A percentile compares a stretch with the other conserved stretches of the same genome.
Conservation (phyloP, 2,888 invertebrate species). For the Mythimna pallens region DNA sequence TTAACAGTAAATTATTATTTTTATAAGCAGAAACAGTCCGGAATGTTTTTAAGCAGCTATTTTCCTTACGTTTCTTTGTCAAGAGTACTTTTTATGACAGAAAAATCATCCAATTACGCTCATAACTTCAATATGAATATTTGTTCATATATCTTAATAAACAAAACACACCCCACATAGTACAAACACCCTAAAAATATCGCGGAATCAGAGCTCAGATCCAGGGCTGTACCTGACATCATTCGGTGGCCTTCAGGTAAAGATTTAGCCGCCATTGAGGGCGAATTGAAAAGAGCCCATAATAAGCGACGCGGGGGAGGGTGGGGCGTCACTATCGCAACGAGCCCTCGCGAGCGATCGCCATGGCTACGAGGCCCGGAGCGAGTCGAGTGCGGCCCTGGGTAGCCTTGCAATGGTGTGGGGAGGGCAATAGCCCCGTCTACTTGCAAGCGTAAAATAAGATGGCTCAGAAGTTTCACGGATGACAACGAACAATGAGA, state of each 20-base stretch:
- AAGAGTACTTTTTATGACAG: neutral
- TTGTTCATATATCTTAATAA: slow-evolving; percentile 21
- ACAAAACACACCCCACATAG: slow-evolving; percentile 40
- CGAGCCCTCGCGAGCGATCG: slow-evolving; percentile 83
- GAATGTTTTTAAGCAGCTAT: neutral
- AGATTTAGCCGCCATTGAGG: slow-evolving; percentile 85
- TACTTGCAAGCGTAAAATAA: slow-evolving; percentile 71
- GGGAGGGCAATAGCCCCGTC: slow-evolving; percentile 90
- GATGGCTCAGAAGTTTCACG: slow-evolving; percentile 67
- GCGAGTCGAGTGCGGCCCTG: slow-evolving; percentile 87
- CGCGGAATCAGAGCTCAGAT: slow-evolving; percentile 65
- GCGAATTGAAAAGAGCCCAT: slow-evolving; percentile 86
- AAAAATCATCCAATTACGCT: slow-evolving; percentile 8
- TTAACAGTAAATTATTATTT: neutral
- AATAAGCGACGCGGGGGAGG: slow-evolving; percentile 77
- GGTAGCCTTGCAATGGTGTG: slow-evolving; percentile 91
- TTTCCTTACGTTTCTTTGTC: neutral
- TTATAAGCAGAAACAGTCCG: neutral
- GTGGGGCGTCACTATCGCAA: slow-evolving; percentile 86
- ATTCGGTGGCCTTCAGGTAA: slow-evolving; percentile 84
- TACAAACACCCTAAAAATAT: slow-evolving; percentile 60
- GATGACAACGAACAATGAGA: neutral
- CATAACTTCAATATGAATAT: slow-evolving; percentile 13
- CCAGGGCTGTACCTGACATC: slow-evolving; percentile 72
- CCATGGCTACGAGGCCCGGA: slow-evolving; percentile 82